These are phyloP conservation scores for Atrina japonica DNA, from an alignment of 2,888 invertebrate species.

Conservation along the genomic window DNA sequence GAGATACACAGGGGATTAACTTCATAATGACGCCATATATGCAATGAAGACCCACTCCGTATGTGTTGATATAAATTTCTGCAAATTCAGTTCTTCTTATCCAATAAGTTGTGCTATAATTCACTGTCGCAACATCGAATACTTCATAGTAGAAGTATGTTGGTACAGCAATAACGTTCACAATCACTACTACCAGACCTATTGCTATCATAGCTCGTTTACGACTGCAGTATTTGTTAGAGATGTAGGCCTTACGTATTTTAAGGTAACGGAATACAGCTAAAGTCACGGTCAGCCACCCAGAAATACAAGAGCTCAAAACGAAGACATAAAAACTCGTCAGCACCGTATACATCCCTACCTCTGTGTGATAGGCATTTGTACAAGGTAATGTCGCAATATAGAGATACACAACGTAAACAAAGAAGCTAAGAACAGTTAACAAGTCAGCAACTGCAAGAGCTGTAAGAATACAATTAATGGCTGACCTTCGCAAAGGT, in stretches of 20 bases:
- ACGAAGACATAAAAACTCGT: constrained; percentile 11
- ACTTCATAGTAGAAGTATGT: constrained; percentile 23
- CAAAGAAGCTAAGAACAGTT: not conserved
- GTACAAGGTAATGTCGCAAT: constrained; percentile 11
- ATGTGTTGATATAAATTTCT: constrained; percentile 3
- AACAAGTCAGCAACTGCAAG: constrained; percentile 65
- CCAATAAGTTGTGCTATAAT: constrained; percentile 3
- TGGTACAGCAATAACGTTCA: constrained; percentile 3
- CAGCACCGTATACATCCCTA: constrained; percentile 14
- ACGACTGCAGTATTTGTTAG: constrained; percentile 1
- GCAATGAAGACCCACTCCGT: constrained; percentile 3
- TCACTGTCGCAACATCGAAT: not conserved
- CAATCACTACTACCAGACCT: not conserved
- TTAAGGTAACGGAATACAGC: constrained; percentile 23
- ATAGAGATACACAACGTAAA: constrained; percentile 17
- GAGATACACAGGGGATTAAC: constrained; percentile 4
- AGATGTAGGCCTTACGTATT: not conserved
- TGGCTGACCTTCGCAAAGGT: no score
- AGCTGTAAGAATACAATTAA: constrained; percentile 73
- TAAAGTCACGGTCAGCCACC: constrained; percentile 18
- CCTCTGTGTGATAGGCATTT: constrained; percentile 2
- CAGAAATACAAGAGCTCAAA: not conserved
- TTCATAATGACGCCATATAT: constrained; percentile 21
- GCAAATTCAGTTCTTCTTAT: constrained; percentile 14
- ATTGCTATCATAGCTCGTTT: constrained; percentile 13